phyloP scores from a whole-genome alignment of 2,797 vertebrate species.

The Psittacula derbiana region DNA sequence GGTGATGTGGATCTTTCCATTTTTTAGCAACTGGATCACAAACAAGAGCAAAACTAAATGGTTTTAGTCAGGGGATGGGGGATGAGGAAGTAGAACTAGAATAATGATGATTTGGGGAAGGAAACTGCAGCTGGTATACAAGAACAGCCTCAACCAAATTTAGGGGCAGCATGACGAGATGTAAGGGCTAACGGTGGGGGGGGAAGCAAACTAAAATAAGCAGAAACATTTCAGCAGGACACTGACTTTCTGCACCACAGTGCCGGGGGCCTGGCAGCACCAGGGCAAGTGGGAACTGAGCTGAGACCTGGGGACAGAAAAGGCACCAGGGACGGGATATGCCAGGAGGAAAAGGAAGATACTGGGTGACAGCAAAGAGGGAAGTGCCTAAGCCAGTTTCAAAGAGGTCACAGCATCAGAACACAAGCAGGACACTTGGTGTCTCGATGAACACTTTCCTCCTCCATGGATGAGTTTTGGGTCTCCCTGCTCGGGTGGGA shows the following conservation, averaged over 20 bases:
- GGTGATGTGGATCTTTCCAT: background rate
- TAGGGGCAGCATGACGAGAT: background rate
- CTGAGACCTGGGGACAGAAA: background rate
- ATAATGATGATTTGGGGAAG: background rate
- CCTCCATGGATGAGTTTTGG: rapidly evolving
- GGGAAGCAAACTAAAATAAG: background rate
- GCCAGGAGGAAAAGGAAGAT: background rate
- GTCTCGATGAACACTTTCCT: background rate
- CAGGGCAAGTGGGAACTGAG: rapidly evolving
- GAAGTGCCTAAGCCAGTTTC: background rate
- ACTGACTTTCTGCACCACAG: background rate
- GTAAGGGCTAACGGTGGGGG: background rate
- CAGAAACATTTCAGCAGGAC: background rate
- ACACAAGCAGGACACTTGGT: rapidly evolving
- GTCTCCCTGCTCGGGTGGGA: background rate
- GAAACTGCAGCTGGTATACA: background rate
- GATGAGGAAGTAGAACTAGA: background rate
- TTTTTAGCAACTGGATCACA: background rate
- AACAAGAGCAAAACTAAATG: background rate
- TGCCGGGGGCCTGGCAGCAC: background rate
- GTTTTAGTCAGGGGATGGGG: background rate
- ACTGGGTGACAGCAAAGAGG: background rate
- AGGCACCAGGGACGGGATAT: background rate
- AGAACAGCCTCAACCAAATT: background rate
- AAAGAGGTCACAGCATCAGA: background rate